Base-by-base conservation (phyloP, 92 coral and sea anemone genomes). In the Chrysogorgia sp. region DNA sequence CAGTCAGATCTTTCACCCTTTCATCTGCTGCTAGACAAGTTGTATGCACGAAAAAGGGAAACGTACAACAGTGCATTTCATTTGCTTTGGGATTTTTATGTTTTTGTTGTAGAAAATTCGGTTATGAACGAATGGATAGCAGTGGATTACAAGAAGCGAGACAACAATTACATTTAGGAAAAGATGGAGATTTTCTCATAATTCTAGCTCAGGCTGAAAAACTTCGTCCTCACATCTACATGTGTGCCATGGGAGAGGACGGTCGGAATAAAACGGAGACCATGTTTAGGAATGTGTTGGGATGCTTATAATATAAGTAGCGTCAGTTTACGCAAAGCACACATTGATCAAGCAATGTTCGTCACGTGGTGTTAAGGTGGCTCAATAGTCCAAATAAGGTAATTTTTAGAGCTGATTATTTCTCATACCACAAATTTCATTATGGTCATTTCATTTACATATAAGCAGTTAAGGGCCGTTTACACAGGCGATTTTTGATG, bases 121-220 rank as follows among this genome's bases (percentile, higher is more conserved):
- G 82, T 74, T 74, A 31, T 84, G 82, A 80, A 90, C 97, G 87
- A 9, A 74, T 96, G 80, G 92, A 96, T 41, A 76, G 85, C 80
- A 59, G 66, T 34, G 92, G 92, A 14, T 85, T 77, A 69, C 75
- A 90, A 8, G 97, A 96, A 67, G 81, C 90, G 41, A 87, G 92
- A 30, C 99, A 88, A 32, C 97, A 92, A 75, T 74, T 92, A 26
- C 99, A 88, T 77, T 86, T 96, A 49, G 85, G 88, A 23, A 96
- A 96, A 4, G 99, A 92, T 48, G 93, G 92, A 12, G 99, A 96
- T 45, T 89, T 87, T 81, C 80, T 72, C 59, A 92, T 96, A 40
- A 92, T 92, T 30, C 76, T 96, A 15, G 87, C 86, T 15, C 80
- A 83, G n/a, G 99, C 99, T 2, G 99, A 96, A 85, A 96, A 96